These are phyloP conservation scores for Carettochelys insculpta DNA, from an alignment of 2,113 vertebrate genomes.

Conservation along the genomic window DNA sequence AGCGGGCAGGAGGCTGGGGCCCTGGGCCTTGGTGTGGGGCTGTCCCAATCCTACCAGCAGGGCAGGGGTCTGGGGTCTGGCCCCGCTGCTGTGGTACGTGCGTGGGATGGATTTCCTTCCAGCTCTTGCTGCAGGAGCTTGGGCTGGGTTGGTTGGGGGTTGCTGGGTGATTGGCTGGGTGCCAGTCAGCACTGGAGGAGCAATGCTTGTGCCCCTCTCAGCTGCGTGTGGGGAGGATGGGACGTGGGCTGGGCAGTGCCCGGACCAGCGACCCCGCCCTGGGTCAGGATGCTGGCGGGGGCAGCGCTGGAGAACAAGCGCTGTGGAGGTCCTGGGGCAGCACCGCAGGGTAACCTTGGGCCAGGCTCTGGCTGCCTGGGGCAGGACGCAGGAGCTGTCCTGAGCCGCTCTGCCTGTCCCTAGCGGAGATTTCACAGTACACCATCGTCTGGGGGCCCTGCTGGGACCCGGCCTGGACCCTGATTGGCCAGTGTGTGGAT, in stretches of 20 bases:
- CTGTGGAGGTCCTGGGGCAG: not conserved
- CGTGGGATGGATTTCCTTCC: not conserved
- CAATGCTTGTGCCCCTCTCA: not conserved
- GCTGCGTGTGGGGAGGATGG: not conserved
- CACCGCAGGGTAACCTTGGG: not conserved
- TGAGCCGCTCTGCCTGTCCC: not conserved
- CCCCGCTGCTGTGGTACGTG: not conserved
- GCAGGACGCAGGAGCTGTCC: not conserved
- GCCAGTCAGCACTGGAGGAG: too few species aligned
- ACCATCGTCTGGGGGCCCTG: conserved; percentile 98
- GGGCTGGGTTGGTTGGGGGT: not conserved
- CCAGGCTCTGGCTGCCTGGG: not conserved
- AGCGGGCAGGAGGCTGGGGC: too few species aligned
- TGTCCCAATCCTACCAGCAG: too few species aligned
- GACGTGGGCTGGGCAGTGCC: not conserved
- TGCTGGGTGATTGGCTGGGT: not conserved
- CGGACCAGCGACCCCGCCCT: too few species aligned
- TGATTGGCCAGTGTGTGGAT: conserved; percentile 94
- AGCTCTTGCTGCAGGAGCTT: not conserved
- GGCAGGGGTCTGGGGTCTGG: not conserved
- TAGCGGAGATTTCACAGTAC: conserved; percentile 93
- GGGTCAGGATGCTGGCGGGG: not conserved
- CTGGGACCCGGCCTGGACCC: conserved; percentile 98
- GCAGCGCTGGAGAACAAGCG: fast-evolving
- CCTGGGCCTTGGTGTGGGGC: too few species aligned